Evolutionary conservation across 1,140 invertebrate species (phyloP).

Genomic region (Euura lappo): DNA sequence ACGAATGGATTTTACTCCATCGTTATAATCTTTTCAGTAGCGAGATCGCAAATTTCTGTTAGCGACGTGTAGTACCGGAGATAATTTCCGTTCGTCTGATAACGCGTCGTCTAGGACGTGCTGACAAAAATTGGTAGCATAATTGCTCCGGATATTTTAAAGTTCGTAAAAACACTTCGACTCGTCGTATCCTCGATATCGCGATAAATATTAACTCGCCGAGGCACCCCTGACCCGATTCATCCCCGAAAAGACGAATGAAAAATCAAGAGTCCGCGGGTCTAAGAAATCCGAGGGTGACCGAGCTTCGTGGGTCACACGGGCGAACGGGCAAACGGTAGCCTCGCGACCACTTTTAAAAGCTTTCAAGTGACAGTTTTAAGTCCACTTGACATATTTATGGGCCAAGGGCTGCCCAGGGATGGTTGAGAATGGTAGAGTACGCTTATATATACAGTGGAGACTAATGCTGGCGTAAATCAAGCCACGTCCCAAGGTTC

Average conservation of each 20-base stretch:
- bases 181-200: neutral
- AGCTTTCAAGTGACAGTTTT: slow-evolving; percentile 14
- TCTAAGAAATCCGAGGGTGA: neutral
- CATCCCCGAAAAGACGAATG: neutral
- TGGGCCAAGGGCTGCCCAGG: neutral
- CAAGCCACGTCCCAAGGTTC: neutral
- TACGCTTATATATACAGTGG: neutral
- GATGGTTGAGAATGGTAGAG: neutral
- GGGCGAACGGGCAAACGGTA: neutral
- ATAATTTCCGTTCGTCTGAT: neutral
- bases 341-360: slow-evolving; percentile 10
- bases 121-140: neutral
- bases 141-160: neutral
- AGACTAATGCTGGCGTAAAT: slow-evolving; percentile 2
- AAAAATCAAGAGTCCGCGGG: neutral
- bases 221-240: neutral
- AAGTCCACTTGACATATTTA: slow-evolving; percentile 11
- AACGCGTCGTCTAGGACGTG: neutral
- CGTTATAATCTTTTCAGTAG: neutral
- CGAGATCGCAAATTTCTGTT: neutral
- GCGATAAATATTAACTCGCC: neutral
- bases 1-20: neutral
- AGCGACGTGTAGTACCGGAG: neutral
- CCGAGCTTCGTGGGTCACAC: neutral
- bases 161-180: neutral